phyloP scores from a whole-genome alignment of 2,113 vertebrate genomes.

The Capreolus pygargus region DNA sequence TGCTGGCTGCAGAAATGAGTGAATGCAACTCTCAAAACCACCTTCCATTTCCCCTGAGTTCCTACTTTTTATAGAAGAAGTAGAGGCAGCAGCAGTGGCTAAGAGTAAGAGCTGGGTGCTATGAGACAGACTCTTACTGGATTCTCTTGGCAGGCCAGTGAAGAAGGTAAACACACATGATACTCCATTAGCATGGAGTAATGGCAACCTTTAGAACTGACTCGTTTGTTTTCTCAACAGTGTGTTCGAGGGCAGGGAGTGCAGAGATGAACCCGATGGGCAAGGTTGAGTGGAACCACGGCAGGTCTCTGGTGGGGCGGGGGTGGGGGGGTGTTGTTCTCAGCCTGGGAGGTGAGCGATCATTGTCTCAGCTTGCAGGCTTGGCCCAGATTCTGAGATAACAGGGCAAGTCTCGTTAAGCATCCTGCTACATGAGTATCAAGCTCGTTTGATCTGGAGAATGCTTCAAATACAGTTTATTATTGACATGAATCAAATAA shows the following conservation, averaged over 20 bases:
- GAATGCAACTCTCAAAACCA: neutral
- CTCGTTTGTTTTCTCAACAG: too few species aligned
- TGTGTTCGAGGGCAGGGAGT: neutral
- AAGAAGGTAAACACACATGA: rapidly evolving
- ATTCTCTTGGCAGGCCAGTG: rapidly evolving
- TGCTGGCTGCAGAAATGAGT: neutral
- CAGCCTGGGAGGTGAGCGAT: neutral
- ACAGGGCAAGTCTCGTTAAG: neutral
- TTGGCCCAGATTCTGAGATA: neutral
- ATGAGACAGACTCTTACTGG: rapidly evolving
- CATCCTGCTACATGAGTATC: neutral
- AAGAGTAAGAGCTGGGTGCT: too few species aligned
- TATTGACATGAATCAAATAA: neutral
- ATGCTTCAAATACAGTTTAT: neutral
- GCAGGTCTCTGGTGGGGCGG: neutral
- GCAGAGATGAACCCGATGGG: neutral
- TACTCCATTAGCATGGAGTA: neutral
- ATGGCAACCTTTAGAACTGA: rapidly evolving
- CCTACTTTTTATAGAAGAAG: neutral
- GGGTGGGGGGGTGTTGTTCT: neutral
- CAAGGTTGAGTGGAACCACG: too few species aligned
- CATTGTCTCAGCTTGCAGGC: neutral
- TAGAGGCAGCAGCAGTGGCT: neutral
- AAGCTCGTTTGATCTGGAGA: neutral
- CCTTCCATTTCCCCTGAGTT: rapidly evolving